A percentile compares a stretch with the other conserved stretches of the same genome.
phyloP scores from a whole-genome alignment of 2,113 vertebrate species.

The Epinephelus moara region DNA sequence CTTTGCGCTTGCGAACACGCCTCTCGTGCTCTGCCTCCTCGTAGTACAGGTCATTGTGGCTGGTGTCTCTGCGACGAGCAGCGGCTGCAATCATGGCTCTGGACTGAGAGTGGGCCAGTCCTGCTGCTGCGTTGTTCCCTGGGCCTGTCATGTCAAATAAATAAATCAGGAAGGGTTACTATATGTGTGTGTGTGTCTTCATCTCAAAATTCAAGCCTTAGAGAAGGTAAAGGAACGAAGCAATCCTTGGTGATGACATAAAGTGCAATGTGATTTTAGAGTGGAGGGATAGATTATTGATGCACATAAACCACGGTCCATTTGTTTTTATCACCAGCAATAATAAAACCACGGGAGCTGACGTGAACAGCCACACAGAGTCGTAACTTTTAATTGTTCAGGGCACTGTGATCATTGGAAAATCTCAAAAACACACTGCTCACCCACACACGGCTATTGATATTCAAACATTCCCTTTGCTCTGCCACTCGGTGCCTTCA shows the following conservation, averaged over 20 bases:
- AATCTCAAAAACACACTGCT: conserved; percentile 1
- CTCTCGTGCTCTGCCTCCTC: conserved; percentile 96
- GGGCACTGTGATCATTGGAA: neutral
- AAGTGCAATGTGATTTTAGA: conserved; percentile 42
- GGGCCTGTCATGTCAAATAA: conserved; percentile 51
- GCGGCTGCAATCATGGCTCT: conserved; percentile 92
- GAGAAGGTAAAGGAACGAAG: neutral
- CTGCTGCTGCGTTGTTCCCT: conserved; percentile 73
- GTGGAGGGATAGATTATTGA: conserved; percentile 13
- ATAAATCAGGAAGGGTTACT: neutral
- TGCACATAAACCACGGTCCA: conserved; percentile 21
- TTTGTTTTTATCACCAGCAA: conserved; percentile 43
- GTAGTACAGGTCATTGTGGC: conserved; percentile 95
- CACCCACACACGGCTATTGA: conserved; percentile 20
- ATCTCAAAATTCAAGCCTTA: neutral
- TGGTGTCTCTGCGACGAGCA: conserved; percentile 89
- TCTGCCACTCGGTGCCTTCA: conserved; percentile 23
- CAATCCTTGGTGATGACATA: conserved; percentile 45
- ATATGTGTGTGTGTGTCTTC: too few relatives aligned
- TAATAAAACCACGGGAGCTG: conserved; percentile 21
- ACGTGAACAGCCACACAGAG: neutral
- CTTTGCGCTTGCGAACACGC: conserved; percentile 91
- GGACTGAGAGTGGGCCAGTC: conserved; percentile 86
- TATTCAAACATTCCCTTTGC: conserved; percentile 53
- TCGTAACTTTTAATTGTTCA: conserved; percentile 1